phyloP scores from a whole-genome alignment of 2,797 vertebrate genomes.

The Clarias fuscus region DNA sequence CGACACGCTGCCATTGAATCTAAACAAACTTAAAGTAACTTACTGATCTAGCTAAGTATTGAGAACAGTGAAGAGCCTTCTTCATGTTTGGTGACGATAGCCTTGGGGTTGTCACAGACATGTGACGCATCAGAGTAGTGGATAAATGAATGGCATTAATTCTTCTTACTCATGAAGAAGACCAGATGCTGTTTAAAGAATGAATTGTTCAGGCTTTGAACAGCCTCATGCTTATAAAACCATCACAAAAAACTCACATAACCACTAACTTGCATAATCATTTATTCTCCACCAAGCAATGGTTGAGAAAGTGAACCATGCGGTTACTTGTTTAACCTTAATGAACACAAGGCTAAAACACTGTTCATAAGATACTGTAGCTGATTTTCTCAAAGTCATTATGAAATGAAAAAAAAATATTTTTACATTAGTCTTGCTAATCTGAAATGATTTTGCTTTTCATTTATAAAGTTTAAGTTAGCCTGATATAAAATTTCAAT shows the following conservation, averaged over 20 bases:
- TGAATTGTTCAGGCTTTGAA: neutral
- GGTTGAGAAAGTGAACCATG: neutral
- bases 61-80: neutral
- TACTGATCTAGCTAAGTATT: neutral
- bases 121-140: neutral
- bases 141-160: neutral
- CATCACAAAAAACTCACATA: neutral
- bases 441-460: too few relatives aligned
- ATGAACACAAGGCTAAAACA: too few relatives aligned
- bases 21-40: slow-evolving; percentile 8
- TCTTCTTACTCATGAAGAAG: neutral
- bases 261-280: too few relatives aligned
- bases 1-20: neutral
- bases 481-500: too few relatives aligned
- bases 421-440: too few relatives aligned
- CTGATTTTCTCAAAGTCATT: too few relatives aligned
- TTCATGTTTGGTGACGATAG: neutral
- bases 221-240: neutral
- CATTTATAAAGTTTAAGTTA: too few relatives aligned
- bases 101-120: neutral
- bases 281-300: neutral
- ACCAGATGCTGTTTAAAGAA: too few relatives aligned
- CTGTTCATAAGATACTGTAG: too few relatives aligned
- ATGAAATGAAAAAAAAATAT: too few relatives aligned
- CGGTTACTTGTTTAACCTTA: too few relatives aligned